Evolutionary conservation across 2,113 vertebrate species (phyloP).

Genomic region (Eurypyga helias): DNA sequence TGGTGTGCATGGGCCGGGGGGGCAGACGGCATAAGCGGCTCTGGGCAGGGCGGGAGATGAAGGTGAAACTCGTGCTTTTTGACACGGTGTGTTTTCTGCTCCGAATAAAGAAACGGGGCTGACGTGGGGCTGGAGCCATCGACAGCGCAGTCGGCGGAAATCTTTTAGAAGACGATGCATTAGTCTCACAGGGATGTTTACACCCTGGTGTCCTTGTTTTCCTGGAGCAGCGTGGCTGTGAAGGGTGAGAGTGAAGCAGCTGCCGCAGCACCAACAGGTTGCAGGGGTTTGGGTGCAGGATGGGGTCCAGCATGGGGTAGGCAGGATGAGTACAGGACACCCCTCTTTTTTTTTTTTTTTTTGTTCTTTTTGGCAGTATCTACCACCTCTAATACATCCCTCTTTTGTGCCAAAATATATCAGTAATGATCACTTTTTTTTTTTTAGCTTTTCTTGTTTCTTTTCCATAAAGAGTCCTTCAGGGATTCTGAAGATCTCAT

Average conservation of each 20-base stretch:
- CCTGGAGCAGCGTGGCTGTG: background rate
- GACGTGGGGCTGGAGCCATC: background rate
- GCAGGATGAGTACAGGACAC: background rate
- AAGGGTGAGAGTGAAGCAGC: background rate
- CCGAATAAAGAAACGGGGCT: background rate
- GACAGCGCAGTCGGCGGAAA: accelerated
- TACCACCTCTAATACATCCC: background rate
- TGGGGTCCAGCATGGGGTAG: accelerated
- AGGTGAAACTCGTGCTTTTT: background rate
- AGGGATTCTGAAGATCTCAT: conserved; percentile 27
- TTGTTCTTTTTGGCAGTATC: background rate
- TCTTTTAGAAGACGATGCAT: background rate
- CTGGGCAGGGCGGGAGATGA: background rate
- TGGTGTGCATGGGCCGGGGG: background rate
- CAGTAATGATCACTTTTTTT: background rate
- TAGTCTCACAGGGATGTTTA: background rate
- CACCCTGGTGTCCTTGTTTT: background rate
- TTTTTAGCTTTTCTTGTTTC: background rate
- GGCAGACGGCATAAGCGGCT: background rate
- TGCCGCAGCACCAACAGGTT: background rate
- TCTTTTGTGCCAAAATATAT: conserved; percentile 15
- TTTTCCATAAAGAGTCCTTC: conserved; percentile 13
- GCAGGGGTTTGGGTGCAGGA: background rate
- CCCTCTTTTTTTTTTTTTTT: background rate
- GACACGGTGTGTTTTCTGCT: accelerated